Percentiles rank a stretch among this genome's conserved stretches.
Conservation (phyloP, 2,113 vertebrate genomes). For the Nematolebias whitei region DNA sequence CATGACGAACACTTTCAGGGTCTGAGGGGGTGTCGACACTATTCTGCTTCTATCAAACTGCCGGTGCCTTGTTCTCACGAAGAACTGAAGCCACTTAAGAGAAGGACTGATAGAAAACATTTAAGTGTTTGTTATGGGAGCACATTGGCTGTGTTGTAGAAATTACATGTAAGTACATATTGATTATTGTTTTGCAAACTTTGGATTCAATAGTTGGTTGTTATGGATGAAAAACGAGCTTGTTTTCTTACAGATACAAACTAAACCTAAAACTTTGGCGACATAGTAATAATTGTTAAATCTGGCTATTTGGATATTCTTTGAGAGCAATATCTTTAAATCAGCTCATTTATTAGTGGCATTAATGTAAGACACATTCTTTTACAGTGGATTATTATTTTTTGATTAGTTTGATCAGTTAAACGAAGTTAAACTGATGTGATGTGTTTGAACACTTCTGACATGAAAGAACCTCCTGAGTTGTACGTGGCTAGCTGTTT, state of each 20-base stretch:
- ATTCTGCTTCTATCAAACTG: constrained; percentile 47
- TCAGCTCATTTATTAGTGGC: not conserved
- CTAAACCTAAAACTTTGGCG: not conserved
- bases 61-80: constrained; percentile 65
- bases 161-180: constrained; percentile 43
- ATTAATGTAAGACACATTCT: not conserved
- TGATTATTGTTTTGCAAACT: constrained; percentile 16
- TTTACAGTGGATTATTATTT: not conserved
- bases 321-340: constrained; percentile 1
- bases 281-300: not conserved
- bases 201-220: constrained; percentile 1
- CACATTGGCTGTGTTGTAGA: constrained; percentile 42
- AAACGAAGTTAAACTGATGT: not conserved
- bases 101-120: constrained; percentile 18
- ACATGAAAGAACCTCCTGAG: no score
- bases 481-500: not conserved
- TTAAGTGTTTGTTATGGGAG: constrained; percentile 28
- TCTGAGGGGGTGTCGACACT: constrained; percentile 14
- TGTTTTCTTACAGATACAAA: not conserved
- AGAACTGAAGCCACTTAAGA: constrained; percentile 35
- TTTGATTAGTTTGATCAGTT: not conserved
- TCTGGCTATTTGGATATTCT: not conserved
- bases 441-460: no score
- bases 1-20: constrained; percentile 54
- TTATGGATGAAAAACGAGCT: not conserved